Evolutionary conservation across 2,113 vertebrate species (phyloP), one percentile per base, ranked within the genome.

Genomic region (Trichechus manatus): DNA sequence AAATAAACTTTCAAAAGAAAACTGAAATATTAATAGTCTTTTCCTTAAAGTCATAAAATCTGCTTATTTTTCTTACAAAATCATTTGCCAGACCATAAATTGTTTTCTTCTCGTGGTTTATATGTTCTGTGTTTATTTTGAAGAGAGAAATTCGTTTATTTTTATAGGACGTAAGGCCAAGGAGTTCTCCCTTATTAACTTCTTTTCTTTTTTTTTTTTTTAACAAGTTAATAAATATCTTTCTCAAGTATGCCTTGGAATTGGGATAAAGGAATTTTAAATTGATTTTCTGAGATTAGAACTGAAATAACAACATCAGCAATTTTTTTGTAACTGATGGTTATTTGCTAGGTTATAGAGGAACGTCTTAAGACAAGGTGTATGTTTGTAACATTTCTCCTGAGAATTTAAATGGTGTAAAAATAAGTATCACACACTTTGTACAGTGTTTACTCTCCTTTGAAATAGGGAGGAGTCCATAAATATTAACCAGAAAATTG

Each of bases 71-170:
- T 79, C n/a, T 85, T 85, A 66, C 17, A 88, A 72, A 94, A 66
- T 63, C 50, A 68, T 74, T 80, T 91, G 20, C 33, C 33, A 42
- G 20, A 36, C 25, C 74, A 47, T 20, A 39, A 53, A 3, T 70
- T 25, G 25, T 79, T 87, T 78, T 70, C 27, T 84, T 87, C 23
- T 56, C 22, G 11, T 53, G 47, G 5, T 23, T 44, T 84, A 20
- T 79, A n/a, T 75, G 56, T 94, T 92, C 22, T 47, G 74, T 95
- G 66, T 93, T 66, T 53, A 6, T 64, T 20, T 95, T 78, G 44
- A 77, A 75, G 20, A 74, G 33, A 68, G 42, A 83, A 20, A 47
- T 29, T 36, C 31, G 61, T 84, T 82, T 74, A 66, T 74, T 80
- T 78, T 53, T 44, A 6, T 36, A 88, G 33, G 3, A 84, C 5